phyloP scores from a whole-genome alignment of 2,888 invertebrate species.

The Sepiola atlantica region DNA sequence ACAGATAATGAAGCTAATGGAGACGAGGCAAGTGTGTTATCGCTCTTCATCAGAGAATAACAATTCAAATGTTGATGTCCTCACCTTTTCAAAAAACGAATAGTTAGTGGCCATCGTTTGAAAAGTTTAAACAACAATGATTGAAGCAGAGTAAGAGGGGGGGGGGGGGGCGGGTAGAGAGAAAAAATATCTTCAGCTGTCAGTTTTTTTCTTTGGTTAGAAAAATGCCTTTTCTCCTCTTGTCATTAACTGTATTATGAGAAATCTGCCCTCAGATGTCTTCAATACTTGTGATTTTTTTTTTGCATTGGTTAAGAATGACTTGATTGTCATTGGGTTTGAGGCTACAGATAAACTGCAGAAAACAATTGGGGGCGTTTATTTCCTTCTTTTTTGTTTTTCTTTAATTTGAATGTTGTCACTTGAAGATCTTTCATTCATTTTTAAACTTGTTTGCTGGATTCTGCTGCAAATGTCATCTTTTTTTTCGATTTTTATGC shows the following conservation, averaged over 20 bases:
- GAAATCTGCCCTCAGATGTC: background rate
- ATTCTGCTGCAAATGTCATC: conserved; percentile 15
- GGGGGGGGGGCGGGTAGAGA: background rate
- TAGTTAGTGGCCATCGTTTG: background rate
- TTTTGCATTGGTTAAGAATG: background rate
- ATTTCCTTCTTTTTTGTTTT: too few species aligned
- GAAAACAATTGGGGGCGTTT: background rate
- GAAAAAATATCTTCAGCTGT: background rate
- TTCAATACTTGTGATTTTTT: background rate
- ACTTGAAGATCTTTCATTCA: background rate
- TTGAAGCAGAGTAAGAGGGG: too few species aligned
- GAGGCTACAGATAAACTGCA: conserved; percentile 15
- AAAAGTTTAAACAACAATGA: background rate
- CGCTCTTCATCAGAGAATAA: background rate
- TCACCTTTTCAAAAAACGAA: background rate
- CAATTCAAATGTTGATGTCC: background rate
- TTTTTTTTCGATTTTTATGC: background rate
- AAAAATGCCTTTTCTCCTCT: background rate
- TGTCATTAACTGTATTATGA: background rate
- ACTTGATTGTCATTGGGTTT: background rate
- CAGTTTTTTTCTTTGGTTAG: background rate
- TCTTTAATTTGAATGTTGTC: background rate
- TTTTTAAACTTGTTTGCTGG: background rate
- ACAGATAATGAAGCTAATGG: background rate
- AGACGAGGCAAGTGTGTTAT: background rate